These are phyloP conservation scores for Barbus barbus DNA, from an alignment of 2,113 vertebrate genomes.

Conservation along the genomic window DNA sequence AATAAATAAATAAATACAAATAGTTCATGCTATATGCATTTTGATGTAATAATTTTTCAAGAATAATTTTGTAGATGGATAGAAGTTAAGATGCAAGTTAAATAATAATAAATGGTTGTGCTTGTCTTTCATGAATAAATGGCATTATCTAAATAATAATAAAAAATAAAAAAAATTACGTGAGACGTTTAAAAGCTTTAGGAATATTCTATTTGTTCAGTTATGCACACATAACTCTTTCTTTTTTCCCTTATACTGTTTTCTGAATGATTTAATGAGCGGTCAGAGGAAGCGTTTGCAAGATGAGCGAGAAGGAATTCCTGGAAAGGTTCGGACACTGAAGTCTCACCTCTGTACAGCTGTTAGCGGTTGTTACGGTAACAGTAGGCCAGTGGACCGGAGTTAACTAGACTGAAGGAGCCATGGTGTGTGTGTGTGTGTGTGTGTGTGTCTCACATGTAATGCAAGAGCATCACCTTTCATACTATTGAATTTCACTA, in stretches of 20 bases:
- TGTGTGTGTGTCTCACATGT: neutral
- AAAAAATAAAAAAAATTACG: too few relatives aligned
- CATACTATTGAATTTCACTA: constrained; percentile 20
- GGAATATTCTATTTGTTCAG: too few relatives aligned
- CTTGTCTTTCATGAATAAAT: too few relatives aligned
- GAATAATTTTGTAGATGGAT: too few relatives aligned
- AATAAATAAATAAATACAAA: too few relatives aligned
- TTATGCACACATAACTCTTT: neutral
- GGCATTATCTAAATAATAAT: too few relatives aligned
- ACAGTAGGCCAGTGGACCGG: constrained; percentile 18
- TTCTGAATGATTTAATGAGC: neutral
- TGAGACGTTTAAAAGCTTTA: too few relatives aligned
- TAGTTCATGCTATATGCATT: too few relatives aligned
- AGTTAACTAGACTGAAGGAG: constrained; percentile 31
- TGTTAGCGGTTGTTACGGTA: constrained; percentile 13
- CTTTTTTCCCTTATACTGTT: neutral
- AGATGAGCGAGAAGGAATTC: neutral
- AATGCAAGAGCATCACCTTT: constrained; percentile 12
- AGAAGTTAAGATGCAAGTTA: too few relatives aligned
- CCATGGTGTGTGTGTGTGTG: neutral
- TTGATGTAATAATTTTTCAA: too few relatives aligned
- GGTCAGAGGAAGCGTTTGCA: neutral
- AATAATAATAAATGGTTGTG: too few relatives aligned
- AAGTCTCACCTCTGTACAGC: constrained; percentile 7
- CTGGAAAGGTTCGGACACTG: neutral